Evolutionary conservation across 2,113 vertebrate genomes (phyloP).

Genomic region (Lampris incognitus): DNA sequence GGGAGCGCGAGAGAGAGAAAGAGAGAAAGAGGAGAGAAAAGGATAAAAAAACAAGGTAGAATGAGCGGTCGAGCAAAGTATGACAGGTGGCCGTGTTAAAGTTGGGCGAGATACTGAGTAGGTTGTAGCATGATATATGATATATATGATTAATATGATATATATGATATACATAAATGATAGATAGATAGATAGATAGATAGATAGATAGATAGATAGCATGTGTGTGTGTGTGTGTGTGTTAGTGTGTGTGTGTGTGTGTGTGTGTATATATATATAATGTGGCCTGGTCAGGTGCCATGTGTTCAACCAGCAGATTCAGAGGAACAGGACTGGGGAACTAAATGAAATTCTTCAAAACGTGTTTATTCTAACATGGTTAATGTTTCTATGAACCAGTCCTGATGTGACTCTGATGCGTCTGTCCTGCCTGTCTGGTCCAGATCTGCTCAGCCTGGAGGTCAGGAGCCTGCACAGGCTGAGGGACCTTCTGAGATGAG

Average conservation of each 20-base stretch:
- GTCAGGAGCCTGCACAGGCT: no score
- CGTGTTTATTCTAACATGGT: no score
- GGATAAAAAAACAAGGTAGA: not conserved
- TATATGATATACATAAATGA: no score
- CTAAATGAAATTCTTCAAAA: no score
- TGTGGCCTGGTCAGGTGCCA: not conserved
- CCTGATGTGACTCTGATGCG: no score
- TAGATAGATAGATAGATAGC: not conserved
- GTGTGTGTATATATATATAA: not conserved
- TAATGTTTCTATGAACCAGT: no score
- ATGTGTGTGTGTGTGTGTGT: conserved; percentile 17
- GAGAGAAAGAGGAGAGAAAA: conserved; percentile 3
- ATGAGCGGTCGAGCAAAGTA: no score
- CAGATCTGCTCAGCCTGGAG: no score
- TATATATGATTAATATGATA: not conserved
- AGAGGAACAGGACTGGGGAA: no score
- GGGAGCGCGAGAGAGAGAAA: not conserved
- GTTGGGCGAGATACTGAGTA: not conserved
- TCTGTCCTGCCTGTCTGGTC: no score
- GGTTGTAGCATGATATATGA: not conserved
- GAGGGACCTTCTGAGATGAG: no score
- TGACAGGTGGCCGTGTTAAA: no score
- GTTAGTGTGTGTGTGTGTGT: conserved; percentile 36
- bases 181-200: not conserved
- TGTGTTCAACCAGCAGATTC: not conserved